Conservation (phyloP, 2,113 vertebrate species). For the Ariopsis seemanni region DNA sequence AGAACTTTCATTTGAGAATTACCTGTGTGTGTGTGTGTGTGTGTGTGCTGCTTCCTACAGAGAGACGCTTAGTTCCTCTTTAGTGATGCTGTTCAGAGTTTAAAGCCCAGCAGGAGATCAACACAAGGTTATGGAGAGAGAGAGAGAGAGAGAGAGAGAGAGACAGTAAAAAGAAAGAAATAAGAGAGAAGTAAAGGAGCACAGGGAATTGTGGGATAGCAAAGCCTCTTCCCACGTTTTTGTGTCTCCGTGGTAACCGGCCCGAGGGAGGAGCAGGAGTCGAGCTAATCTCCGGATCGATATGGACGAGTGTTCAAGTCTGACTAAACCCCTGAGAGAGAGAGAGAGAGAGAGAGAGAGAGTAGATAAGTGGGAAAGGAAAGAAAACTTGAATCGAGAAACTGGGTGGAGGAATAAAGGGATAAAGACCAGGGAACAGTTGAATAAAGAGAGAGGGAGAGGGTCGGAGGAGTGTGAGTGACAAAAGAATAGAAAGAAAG, state of each 20-base stretch:
- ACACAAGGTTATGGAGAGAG: neutral
- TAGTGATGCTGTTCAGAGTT: conserved; percentile 33
- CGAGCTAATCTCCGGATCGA: conserved; percentile 26
- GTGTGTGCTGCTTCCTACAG: conserved; percentile 20
- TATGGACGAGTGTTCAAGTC: conserved; percentile 28
- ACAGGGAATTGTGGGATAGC: conserved; percentile 34
- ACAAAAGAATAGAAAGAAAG: neutral
- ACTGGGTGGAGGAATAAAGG: neutral
- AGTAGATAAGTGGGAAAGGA: neutral
- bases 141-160: neutral
- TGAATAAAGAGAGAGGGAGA: neutral
- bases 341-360: conserved; percentile 10
- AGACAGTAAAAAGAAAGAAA: neutral
- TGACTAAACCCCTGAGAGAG: conserved; percentile 19
- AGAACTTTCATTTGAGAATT: neutral
- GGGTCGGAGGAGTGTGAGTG: neutral
- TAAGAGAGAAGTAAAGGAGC: conserved; percentile 14
- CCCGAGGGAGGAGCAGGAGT: conserved; percentile 23
- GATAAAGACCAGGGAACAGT: neutral
- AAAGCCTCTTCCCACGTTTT: conserved; percentile 17
- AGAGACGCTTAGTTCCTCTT: conserved; percentile 32
- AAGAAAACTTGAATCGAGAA: neutral
- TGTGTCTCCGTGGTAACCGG: conserved; percentile 32
- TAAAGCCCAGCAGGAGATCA: conserved; percentile 34
- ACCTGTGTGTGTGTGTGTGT: conserved; percentile 13